Evolutionary conservation across 1,140 invertebrate genomes (phyloP), one percentile per base, ranked within the genome.

Genomic region (Temnothorax curvispinosus): DNA sequence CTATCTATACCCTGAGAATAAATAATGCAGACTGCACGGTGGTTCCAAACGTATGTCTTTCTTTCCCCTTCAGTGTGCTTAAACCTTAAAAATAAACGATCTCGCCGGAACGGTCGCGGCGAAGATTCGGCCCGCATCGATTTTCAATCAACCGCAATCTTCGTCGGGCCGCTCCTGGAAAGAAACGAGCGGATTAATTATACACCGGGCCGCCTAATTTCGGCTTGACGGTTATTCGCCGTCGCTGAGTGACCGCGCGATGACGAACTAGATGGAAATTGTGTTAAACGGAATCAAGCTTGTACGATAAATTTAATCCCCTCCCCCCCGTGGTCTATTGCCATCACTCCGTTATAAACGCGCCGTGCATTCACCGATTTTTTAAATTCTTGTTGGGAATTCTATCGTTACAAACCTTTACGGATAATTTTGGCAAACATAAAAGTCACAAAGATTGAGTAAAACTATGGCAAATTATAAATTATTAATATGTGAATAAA

Each of bases 11-110:
- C 80, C 41, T 13, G 54, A 0, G 18, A 13, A 60, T 84, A 62
- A 84, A 84, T 84, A 62, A 84, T 84, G 67, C 69, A 84, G n/a
- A 60, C 18, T 27, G 27, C 41, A 74, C 11, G 67, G 35, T 54
- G 64, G 27, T 74, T 82, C 54, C 41, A 50, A 65, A 65, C 52
- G 32, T 56, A 27, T 27, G n/a, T 60, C 41, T 75, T 50, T 87
- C 71, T 76, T 56, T 62, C 54, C 56, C 54, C 54, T n/a, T 82
- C 74, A 44, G 1, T 50, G 35, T 21, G 47, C 54, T 74, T 41
- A 62, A 75, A 60, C 8, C 69, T 74, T 60, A 74, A 84, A 84
- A 84, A 84, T 84, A 84, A 84, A 84, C 54, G 50, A 58, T 71
- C 64, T 62, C 38, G 60, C 52, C 50, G 88, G 62, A 65, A 65